These are phyloP conservation scores for Cephalopholis sonnerati DNA, from an alignment of 2,113 vertebrate species.

Conservation along the genomic window DNA sequence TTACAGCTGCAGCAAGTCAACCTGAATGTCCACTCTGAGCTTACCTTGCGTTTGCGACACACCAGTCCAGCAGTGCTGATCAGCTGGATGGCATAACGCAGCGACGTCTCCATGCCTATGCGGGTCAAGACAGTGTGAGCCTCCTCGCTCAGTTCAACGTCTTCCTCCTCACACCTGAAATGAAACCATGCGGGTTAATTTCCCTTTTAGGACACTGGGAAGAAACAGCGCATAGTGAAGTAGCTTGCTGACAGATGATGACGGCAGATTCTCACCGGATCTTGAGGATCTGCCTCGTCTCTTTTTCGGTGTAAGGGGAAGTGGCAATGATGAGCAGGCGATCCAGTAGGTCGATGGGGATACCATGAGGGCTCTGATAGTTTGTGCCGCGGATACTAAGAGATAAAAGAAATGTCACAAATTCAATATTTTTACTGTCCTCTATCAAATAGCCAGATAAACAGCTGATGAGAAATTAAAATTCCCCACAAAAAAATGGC, in stretches of 20 bases:
- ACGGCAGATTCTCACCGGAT: slow-evolving; percentile 85
- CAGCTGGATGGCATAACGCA: slow-evolving; percentile 94
- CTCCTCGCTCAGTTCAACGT: slow-evolving; percentile 93
- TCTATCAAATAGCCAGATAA: neutral
- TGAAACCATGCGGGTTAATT: neutral
- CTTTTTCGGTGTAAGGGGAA: slow-evolving; percentile 92
- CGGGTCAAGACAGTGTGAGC: slow-evolving; percentile 92
- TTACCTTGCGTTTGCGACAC: slow-evolving; percentile 92
- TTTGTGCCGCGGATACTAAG: slow-evolving; percentile 93
- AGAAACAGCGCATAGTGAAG: neutral
- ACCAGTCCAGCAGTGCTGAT: slow-evolving; percentile 93
- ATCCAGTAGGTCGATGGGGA: slow-evolving; percentile 93
- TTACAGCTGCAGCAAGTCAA: neutral
- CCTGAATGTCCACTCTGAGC: neutral
- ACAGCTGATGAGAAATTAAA: neutral
- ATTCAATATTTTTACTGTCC: neutral
- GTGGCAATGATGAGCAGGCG: slow-evolving; percentile 93
- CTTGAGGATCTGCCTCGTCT: slow-evolving; percentile 93
- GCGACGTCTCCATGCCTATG: slow-evolving; percentile 92
- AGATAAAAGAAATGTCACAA: neutral
- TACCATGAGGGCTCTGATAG: slow-evolving; percentile 94
- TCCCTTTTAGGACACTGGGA: fast-evolving
- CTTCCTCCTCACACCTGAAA: slow-evolving; percentile 92
- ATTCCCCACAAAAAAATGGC: neutral
- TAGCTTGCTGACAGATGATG: fast-evolving